Percentiles rank a stretch among this genome's conserved stretches.
These are phyloP conservation scores for Andrena flavipes DNA, from an alignment of 2,888 invertebrate species.

Conservation along the genomic window DNA sequence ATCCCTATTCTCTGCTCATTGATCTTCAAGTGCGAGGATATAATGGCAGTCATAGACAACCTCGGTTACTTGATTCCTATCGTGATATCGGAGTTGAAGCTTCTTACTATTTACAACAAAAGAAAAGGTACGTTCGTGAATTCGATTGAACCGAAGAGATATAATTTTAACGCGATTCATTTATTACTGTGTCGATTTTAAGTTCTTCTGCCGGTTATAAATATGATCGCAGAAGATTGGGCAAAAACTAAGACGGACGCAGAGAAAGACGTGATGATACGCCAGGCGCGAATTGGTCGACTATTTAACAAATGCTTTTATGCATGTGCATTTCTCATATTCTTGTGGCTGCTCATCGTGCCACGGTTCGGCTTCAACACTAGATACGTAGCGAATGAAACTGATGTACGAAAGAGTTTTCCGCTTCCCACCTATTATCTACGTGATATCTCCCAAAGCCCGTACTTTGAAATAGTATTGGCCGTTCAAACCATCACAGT, in stretches of 20 bases:
- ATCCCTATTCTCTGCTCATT: not conserved
- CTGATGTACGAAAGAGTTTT: slow-evolving; percentile 18
- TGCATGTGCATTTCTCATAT: not conserved
- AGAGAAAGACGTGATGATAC: slow-evolving; percentile 12
- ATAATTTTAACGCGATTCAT: not conserved
- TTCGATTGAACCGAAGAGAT: not conserved
- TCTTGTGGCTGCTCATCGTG: not conserved
- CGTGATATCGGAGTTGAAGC: not conserved
- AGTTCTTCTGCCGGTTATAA: not conserved
- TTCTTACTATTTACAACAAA: not conserved
- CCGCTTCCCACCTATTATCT: slow-evolving; percentile 24
- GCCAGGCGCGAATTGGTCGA: slow-evolving; percentile 5
- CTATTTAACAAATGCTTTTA: not conserved
- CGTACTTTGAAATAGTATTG: slow-evolving; percentile 39
- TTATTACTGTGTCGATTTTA: not conserved
- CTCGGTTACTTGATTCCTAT: not conserved
- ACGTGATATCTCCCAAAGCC: slow-evolving; percentile 11
- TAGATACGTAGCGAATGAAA: slow-evolving; percentile 25
- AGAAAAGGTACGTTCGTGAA: not conserved
- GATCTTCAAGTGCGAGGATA: not conserved
- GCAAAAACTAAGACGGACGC: not conserved
- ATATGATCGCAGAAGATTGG: not conserved
- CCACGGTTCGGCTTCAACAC: slow-evolving; percentile 37
- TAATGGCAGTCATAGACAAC: not conserved
- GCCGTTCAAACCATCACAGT: slow-evolving; percentile 3